Conservation (phyloP, 2,888 invertebrate species). For the Nomada fucata region DNA sequence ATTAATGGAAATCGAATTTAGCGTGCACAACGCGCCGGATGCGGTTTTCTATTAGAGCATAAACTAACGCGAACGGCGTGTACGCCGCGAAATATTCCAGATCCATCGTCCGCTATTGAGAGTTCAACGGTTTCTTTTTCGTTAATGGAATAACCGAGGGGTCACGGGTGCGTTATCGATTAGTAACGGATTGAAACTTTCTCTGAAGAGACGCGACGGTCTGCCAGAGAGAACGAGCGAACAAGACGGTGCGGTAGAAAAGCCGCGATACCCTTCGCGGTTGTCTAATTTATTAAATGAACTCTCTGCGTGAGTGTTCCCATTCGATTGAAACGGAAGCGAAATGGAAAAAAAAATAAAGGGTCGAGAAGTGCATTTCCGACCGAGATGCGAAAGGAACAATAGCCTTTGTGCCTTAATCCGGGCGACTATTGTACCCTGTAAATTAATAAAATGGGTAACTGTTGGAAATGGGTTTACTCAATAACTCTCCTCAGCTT, state of each 20-base stretch:
- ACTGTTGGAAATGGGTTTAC: no score
- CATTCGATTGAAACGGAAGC: conserved; percentile 41
- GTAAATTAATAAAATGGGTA: conserved; percentile 81
- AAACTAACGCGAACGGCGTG: conserved; percentile 22
- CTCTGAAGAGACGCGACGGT: no score
- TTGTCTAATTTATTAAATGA: conserved; percentile 25
- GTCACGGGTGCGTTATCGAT: no score
- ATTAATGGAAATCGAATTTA: conserved; percentile 69
- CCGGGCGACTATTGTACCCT: conserved; percentile 73
- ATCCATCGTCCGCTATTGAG: conserved; percentile 42
- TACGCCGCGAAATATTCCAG: conserved; percentile 44
- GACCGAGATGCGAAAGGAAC: conserved; percentile 62
- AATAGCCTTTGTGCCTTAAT: conserved; percentile 67
- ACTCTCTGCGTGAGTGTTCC: neutral
- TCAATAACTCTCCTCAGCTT: no score
- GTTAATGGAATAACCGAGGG: conserved; percentile 13
- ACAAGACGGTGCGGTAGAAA: no score
- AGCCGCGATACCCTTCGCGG: neutral
- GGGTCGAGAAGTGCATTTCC: conserved; percentile 32
- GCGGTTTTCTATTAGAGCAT: conserved; percentile 26
- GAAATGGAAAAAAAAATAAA: conserved; percentile 2
- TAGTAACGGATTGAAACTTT: no score
- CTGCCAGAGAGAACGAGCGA: no score
- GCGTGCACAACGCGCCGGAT: conserved; percentile 8
- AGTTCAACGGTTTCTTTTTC: conserved; percentile 1